phyloP scores from a whole-genome alignment of 2,797 vertebrate species.

The Lepilemur septentrionalis region DNA sequence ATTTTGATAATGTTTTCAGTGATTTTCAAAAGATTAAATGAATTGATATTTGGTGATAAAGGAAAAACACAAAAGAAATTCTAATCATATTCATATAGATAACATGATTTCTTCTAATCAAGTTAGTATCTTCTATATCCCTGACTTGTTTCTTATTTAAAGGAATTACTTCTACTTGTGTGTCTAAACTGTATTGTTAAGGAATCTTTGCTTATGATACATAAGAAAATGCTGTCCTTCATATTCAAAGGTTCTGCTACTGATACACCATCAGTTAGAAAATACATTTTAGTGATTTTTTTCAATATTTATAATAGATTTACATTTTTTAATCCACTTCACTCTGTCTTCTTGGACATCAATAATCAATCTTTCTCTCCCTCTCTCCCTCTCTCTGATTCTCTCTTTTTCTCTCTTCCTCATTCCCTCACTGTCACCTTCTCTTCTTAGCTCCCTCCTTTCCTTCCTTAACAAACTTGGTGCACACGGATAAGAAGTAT shows the following conservation, averaged over 20 bases:
- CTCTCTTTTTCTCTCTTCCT: not conserved
- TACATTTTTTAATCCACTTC: not conserved
- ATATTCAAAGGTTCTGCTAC: not conserved
- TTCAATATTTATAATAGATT: not conserved
- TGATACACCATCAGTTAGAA: not conserved
- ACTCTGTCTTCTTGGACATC: not conserved
- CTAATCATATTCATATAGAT: not conserved
- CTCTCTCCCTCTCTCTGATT: not conserved
- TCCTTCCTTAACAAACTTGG: not conserved
- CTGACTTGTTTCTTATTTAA: conserved; percentile 2
- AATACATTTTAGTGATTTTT: not conserved
- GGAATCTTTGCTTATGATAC: not conserved
- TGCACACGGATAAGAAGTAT: not conserved
- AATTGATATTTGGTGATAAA: not conserved
- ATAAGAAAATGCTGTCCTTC: not conserved
- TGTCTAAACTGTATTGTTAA: not conserved
- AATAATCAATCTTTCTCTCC: not conserved
- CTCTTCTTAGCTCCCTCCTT: not conserved
- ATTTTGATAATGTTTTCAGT: not conserved
- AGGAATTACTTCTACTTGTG: not conserved
- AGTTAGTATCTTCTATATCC: not conserved
- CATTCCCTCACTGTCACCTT: not conserved
- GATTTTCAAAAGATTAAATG: not conserved
- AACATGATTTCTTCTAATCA: conserved; percentile 3
- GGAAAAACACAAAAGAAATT: conserved; percentile 12